Evolutionary conservation across 2,888 invertebrate genomes (phyloP), one percentile per base, ranked within the genome.

Genomic region (Thyatira batis): DNA sequence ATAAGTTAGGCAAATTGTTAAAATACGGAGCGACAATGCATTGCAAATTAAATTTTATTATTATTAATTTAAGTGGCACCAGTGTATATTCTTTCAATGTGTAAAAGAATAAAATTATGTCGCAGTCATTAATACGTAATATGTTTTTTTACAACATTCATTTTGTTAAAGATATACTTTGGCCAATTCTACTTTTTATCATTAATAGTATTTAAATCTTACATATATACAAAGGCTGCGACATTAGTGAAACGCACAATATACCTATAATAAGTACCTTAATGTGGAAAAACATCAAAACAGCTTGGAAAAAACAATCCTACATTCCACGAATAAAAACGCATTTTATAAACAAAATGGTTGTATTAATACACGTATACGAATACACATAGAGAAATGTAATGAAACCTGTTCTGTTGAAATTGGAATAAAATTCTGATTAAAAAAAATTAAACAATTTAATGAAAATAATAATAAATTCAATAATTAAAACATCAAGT

Each of bases 51-150:
- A 58, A 60, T 67, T 60, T 61, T 60, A 27, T 46, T 50, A 50
- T 9, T 13, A 46, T 39, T 50, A 49, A 43, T 21, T 51, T 57
- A 60, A 58, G 53, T 52, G 60, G 57, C 65, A 75, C 76, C 78
- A 79, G 74, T 81, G 78, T 78, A 77, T 71, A 71, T 66, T 72
- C 68, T n/a, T n/a, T 69, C 63, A 52, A 77, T 71, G 75, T 77
- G 75, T 77, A 58, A 54, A 56, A 3, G 2, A 43, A 21, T 45
- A 23, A 45, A 20, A 21, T 30, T n/a, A 45, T 20, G 23, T 21
- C 45, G 23, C 23, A 45, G 23, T 39, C 39, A 45, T 9, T n/a
- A 45, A 20, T 3, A 45, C 30, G 8, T 11, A 44, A 20, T 20
- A 30, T n/a, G n/a, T 9, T n/a, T 33, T 33, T 33, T 33, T 33